Base-by-base conservation (phyloP, 2,113 vertebrate genomes). In the Mystacornis crossleyi region DNA sequence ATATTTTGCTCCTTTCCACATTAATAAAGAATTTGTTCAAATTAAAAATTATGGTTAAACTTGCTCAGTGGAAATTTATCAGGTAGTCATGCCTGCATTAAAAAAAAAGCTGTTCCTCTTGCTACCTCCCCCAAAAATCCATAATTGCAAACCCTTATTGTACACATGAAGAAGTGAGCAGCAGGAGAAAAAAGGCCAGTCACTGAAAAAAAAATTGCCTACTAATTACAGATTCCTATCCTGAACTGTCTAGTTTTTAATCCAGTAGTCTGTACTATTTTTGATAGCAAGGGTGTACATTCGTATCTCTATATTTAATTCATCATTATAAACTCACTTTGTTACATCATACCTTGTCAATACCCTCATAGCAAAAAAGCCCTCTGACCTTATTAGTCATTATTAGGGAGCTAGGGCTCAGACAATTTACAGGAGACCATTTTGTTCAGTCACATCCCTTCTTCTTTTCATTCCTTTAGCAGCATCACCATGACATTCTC, bases 371-470 rank as follows among this genome's bases (percentile, higher is more conserved):
- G 10, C 36, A 58, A 66, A 67, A 86, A 87, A 61, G 1, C 0
- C 0, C 0, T 0, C 8, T 50, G 25, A 53, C 19, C 9, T 43
- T 53, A 34, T 3, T 10, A 29, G 12, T 82, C 25, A 18, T 60
- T 69, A 34, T 2, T 8, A 34, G 29, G 9, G 17, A 91, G 26
- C 4, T 36, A 80, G 18, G 28, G 5, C 50, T 81, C 24, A 69
- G 34, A 53, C 1, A 36, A 19, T 28, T 78, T 64, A 38, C 0
- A 5, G 20, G 18, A 62, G 23, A 65, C 6, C 0, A 4, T 55
- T 58, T 86, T 62, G 7, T 65, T 77, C 21, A 40, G 9, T 58
- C 14, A 65, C 4, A 16, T 33, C 8, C 10, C 8, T 83, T 88
- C n/a, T 72, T 8, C 4, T n/a, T 57, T 86, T 71, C 26, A 18